These are phyloP conservation scores for Notechis scutatus DNA, from an alignment of 2,113 vertebrate species.

Conservation along the genomic window DNA sequence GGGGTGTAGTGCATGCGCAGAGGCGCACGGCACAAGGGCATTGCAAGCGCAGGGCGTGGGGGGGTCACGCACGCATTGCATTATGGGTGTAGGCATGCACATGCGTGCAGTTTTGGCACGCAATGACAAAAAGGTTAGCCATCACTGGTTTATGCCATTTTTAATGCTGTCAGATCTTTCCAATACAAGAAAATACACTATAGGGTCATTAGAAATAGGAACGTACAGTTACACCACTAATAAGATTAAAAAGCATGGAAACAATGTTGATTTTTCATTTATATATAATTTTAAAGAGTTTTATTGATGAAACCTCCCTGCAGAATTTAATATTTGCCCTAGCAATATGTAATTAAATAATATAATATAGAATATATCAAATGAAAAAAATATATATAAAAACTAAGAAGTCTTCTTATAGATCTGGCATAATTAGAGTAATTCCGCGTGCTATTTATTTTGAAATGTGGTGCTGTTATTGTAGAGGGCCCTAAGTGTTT, in stretches of 20 bases:
- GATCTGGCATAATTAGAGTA: slow-evolving; percentile 2
- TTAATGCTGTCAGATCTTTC: slow-evolving; percentile 33
- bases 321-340: slow-evolving; percentile 20
- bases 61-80: too few species aligned
- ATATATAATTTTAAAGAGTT: slow-evolving; percentile 30
- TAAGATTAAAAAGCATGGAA: slow-evolving; percentile 47
- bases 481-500: not conserved
- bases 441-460: slow-evolving; percentile 14
- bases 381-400: not conserved
- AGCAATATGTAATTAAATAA: not conserved
- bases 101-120: too few species aligned
- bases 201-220: slow-evolving; percentile 48
- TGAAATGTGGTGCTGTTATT: slow-evolving; percentile 7
- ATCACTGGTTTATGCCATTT: not conserved
- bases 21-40: too few species aligned
- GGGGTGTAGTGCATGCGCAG: too few species aligned
- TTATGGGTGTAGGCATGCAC: too few species aligned
- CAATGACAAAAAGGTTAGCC: too few species aligned
- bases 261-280: slow-evolving; percentile 32
- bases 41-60: too few species aligned
- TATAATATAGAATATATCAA: not conserved
- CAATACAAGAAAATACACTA: slow-evolving; percentile 43
- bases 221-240: slow-evolving; percentile 25
- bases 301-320: not conserved
- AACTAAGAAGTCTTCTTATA: not conserved